phyloP scores from a whole-genome alignment of 2,797 vertebrate species.

The Acipenser oxyrinchus region DNA sequence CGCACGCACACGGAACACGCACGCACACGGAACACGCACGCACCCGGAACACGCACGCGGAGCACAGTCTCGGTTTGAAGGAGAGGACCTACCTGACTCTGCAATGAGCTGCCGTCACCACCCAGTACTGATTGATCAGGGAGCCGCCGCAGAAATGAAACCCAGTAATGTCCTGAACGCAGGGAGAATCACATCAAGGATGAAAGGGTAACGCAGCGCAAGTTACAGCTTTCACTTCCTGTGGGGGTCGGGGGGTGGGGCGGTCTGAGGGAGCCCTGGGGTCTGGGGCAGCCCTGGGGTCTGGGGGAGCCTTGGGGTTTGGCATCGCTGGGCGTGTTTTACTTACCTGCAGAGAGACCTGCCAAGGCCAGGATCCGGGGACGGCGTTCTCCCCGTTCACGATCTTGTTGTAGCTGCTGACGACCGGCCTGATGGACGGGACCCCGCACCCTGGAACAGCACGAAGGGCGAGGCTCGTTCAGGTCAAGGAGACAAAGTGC shows the following conservation, averaged over 20 bases:
- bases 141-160: slow-evolving; percentile 34
- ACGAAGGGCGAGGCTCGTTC: background rate
- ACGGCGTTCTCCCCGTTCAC: slow-evolving; percentile 75
- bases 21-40: too few species aligned
- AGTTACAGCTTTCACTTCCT: too few species aligned
- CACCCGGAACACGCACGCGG: too few species aligned
- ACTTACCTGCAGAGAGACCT: slow-evolving; percentile 78
- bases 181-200: too few species aligned
- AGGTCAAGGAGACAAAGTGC: background rate
- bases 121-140: slow-evolving; percentile 70
- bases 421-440: slow-evolving; percentile 62
- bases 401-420: slow-evolving; percentile 64
- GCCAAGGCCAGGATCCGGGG: slow-evolving; percentile 84
- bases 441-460: slow-evolving; percentile 64
- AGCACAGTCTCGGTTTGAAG: too few species aligned
- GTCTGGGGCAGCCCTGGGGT: too few species aligned
- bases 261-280: too few species aligned
- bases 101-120: slow-evolving; percentile 78
- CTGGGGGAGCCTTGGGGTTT: too few species aligned
- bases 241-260: too few species aligned
- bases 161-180: slow-evolving; percentile 50
- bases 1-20: too few species aligned
- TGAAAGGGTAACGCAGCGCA: too few species aligned
- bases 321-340: background rate
- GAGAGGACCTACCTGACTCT: slow-evolving; percentile 56